Percentiles rank a stretch among this genome's conserved stretches.
Evolutionary conservation across 2,888 invertebrate species (phyloP).

Genomic region (Platycheirus rosarum): DNA sequence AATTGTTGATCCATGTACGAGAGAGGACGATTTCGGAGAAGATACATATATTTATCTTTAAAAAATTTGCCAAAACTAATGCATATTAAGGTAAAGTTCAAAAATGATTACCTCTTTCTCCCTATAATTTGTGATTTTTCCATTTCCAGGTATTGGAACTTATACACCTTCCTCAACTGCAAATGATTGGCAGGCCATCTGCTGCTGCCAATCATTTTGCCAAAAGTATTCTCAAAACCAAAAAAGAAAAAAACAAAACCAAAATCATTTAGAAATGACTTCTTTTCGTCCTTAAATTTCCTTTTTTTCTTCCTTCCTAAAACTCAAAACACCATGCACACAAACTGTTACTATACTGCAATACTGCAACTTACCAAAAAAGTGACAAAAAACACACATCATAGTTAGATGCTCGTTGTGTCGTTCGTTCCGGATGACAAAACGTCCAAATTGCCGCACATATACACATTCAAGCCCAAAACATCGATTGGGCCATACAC

Average conservation of each 20-base stretch:
- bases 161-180: constrained; percentile 75
- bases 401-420: constrained; percentile 62
- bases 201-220: constrained; percentile 81
- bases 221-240: constrained; percentile 41
- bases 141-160: background rate
- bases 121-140: background rate
- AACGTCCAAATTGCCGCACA: constrained; percentile 61
- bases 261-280: constrained; percentile 31
- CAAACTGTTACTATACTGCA: constrained; percentile 3
- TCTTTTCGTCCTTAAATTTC: constrained; percentile 45
- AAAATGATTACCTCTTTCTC: too few relatives aligned
- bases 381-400: constrained; percentile 39
- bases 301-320: constrained; percentile 37
- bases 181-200: constrained; percentile 82
- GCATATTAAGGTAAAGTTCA: too few relatives aligned
- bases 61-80: too few relatives aligned
- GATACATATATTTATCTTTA: too few relatives aligned
- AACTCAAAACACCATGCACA: constrained; percentile 22
- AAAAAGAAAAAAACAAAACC: constrained; percentile 1
- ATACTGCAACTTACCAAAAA: constrained; percentile 6
- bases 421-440: constrained; percentile 70
- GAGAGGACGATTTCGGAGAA: too few relatives aligned
- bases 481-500: constrained; percentile 57
- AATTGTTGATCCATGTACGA: too few relatives aligned
- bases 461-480: constrained; percentile 4